Percentiles rank a stretch among this genome's conserved stretches.
Evolutionary conservation across 2,888 invertebrate genomes (phyloP).

Genomic region (Caradrina clavipalpis): DNA sequence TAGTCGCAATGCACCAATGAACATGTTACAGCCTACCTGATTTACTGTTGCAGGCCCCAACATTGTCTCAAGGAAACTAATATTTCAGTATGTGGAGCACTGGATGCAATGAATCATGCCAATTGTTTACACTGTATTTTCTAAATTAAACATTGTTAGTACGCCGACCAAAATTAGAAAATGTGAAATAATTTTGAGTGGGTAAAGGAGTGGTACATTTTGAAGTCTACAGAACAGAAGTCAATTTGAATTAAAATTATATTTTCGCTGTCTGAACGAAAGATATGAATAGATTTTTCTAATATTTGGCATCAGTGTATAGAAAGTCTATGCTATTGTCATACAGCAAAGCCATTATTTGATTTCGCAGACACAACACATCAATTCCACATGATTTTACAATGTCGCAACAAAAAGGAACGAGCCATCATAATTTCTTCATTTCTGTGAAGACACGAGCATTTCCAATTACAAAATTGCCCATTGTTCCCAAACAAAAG

Average conservation of each 20-base stretch:
- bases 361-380: constrained; percentile 29
- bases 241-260: background rate
- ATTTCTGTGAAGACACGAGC: constrained; percentile 52
- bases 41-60: constrained; percentile 57
- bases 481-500: constrained; percentile 77
- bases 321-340: background rate
- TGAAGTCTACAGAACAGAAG: background rate
- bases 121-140: constrained; percentile 73
- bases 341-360: background rate
- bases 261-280: too few species aligned
- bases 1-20: constrained; percentile 11
- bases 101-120: constrained; percentile 79
- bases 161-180: constrained; percentile 69
- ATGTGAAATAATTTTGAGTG: constrained; percentile 47
- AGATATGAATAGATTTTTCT: background rate
- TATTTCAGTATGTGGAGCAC: constrained; percentile 76
- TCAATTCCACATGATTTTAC: constrained; percentile 32
- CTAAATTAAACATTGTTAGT: constrained; percentile 77
- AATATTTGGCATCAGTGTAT: background rate
- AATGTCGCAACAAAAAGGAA: constrained; percentile 34
- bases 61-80: constrained; percentile 71
- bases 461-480: constrained; percentile 61
- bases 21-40: constrained; percentile 44
- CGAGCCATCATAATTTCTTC: constrained; percentile 50
- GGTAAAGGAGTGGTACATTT: constrained; percentile 21